phyloP scores from a whole-genome alignment of 2,797 vertebrate species.

The Microctenopoma steveboyesi region DNA sequence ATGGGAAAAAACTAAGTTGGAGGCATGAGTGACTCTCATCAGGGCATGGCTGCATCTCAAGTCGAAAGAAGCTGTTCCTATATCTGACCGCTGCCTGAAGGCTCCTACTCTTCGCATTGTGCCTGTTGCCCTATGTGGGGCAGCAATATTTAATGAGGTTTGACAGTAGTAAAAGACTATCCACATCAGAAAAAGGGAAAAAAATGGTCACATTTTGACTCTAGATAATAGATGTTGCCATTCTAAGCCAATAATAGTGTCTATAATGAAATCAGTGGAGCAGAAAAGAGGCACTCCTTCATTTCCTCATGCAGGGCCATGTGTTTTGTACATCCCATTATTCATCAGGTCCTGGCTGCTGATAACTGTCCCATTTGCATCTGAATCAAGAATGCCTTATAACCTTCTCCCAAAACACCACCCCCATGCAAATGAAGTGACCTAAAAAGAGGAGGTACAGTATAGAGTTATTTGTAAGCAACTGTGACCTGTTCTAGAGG shows the following conservation, averaged over 20 bases:
- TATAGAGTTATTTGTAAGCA: constrained; percentile 66
- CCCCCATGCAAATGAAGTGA: constrained; percentile 80
- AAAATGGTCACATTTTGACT: constrained; percentile 74
- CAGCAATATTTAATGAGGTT: constrained; percentile 78
- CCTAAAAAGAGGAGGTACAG: constrained; percentile 78
- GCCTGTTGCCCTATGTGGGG: constrained; percentile 69
- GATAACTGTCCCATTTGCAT: constrained; percentile 86
- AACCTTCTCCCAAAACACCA: constrained; percentile 65
- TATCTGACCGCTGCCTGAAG: constrained; percentile 64
- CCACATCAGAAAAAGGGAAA: constrained; percentile 58
- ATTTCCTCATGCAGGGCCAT: constrained; percentile 82
- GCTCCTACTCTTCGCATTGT: constrained; percentile 55
- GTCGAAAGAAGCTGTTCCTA: constrained; percentile 49
- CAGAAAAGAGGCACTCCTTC: constrained; percentile 86
- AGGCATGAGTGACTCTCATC: constrained; percentile 17
- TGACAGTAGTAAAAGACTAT: constrained; percentile 80
- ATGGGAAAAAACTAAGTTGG: constrained; percentile 17
- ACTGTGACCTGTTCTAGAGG: constrained; percentile 53
- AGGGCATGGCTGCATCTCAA: constrained; percentile 51
- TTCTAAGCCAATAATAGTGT: constrained; percentile 87
- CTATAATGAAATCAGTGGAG: constrained; percentile 87
- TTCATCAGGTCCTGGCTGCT: constrained; percentile 79
- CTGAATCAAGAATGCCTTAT: constrained; percentile 83
- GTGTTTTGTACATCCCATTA: constrained; percentile 82
- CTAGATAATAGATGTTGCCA: constrained; percentile 85